Evolutionary conservation across 37 sponge, comb jelly and placozoan genomes (phyloP).

Genomic region (Eunapius fragilis): DNA sequence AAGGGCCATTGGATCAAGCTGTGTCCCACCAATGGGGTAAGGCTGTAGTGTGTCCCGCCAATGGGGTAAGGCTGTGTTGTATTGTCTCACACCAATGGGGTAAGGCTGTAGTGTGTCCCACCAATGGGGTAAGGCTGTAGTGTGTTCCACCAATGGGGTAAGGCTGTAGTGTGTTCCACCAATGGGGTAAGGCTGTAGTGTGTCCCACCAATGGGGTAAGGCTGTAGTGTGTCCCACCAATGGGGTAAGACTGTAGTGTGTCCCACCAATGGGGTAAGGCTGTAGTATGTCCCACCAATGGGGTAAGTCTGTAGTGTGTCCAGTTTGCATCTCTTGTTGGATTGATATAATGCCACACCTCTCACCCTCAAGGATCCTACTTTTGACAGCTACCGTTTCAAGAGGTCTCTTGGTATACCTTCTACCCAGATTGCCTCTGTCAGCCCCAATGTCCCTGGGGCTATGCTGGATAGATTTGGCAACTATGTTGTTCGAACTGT

Average conservation of each 20-base stretch:
- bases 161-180: conserved; percentile 88
- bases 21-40: conserved; percentile 92
- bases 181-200: conserved; percentile 83
- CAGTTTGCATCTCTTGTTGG: background rate
- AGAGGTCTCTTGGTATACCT: conserved; percentile 64
- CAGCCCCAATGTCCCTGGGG: conserved; percentile 36
- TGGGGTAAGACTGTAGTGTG: conserved; percentile 89
- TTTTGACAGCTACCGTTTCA: conserved; percentile 52
- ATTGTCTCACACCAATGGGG: conserved; percentile 92
- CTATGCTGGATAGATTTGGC: conserved; percentile 63
- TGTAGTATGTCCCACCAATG: conserved; percentile 93
- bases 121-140: conserved; percentile 83
- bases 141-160: conserved; percentile 93
- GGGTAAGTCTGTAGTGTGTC: conserved; percentile 64
- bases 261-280: conserved; percentile 87
- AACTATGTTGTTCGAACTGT: conserved; percentile 50
- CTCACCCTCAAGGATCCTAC: conserved; percentile 45
- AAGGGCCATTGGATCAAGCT: conserved; percentile 87
- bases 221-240: conserved; percentile 92
- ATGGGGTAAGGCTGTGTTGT: conserved; percentile 84
- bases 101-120: conserved; percentile 91
- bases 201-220: conserved; percentile 93
- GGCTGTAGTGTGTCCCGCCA: conserved; percentile 80
- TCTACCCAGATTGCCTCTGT: conserved; percentile 29
- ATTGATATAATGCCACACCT: background rate